These are phyloP conservation scores for Oxycera nigricornis DNA, from an alignment of 2,888 invertebrate genomes.

Conservation along the genomic window DNA sequence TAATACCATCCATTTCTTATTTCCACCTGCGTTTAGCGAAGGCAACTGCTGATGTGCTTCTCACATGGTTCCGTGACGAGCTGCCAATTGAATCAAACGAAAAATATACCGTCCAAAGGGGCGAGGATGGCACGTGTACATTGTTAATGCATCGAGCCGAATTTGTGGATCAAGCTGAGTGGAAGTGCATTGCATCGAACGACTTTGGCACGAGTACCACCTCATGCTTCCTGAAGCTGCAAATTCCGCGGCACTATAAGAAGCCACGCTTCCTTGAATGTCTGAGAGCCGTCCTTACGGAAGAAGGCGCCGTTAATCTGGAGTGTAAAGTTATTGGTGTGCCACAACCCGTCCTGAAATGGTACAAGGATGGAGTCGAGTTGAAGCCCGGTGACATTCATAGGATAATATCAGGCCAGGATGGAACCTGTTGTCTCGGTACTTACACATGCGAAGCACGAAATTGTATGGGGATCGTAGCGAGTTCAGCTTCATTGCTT, in stretches of 20 bases:
- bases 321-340: constrained; percentile 94
- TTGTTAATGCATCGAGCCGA: constrained; percentile 78
- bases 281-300: constrained; percentile 82
- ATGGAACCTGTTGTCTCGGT: constrained; percentile 87
- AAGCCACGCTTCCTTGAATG: constrained; percentile 88
- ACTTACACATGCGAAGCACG: constrained; percentile 90
- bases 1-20: too few relatives aligned
- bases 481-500: constrained; percentile 85
- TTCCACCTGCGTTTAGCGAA: constrained; percentile 65
- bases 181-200: constrained; percentile 90
- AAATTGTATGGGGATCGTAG: constrained; percentile 90
- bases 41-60: constrained; percentile 78
- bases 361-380: constrained; percentile 92
- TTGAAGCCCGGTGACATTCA: constrained; percentile 91
- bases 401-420: constrained; percentile 87
- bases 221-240: constrained; percentile 82
- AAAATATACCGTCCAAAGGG: constrained; percentile 73
- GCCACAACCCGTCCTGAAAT: constrained; percentile 86
- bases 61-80: constrained; percentile 90
- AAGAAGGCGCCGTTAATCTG: constrained; percentile 86
- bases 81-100: constrained; percentile 73
- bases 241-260: constrained; percentile 87
- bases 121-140: constrained; percentile 75
- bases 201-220: constrained; percentile 90
- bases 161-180: constrained; percentile 86